A percentile compares a stretch with the other conserved stretches of the same genome.
phyloP scores from a whole-genome alignment of 2,113 vertebrate genomes.

The Paedocypris sp. region DNA sequence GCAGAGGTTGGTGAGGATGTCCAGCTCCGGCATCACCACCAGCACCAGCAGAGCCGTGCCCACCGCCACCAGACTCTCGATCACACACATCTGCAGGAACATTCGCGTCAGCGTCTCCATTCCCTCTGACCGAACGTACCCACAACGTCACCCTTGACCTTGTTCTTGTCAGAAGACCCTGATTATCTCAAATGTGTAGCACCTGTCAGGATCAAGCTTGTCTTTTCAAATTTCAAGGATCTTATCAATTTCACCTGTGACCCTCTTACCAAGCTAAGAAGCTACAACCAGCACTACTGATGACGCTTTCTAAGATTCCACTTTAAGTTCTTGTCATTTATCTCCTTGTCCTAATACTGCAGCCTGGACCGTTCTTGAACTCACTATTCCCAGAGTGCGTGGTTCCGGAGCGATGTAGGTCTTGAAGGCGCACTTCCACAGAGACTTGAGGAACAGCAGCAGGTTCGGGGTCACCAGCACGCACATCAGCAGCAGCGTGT shows the following conservation, averaged over 20 bases:
- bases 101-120: not conserved
- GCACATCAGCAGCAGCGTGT: slow-evolving; percentile 59
- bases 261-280: no score
- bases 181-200: no score
- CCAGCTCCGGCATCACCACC: slow-evolving; percentile 66
- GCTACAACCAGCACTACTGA: no score
- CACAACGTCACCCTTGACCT: no score
- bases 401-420: slow-evolving; percentile 52
- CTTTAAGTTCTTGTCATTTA: no score
- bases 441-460: slow-evolving; percentile 60
- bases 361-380: slow-evolving; percentile 26
- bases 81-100: slow-evolving; percentile 47
- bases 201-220: no score
- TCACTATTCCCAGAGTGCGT: slow-evolving; percentile 51
- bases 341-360: no score
- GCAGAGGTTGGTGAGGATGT: slow-evolving; percentile 64
- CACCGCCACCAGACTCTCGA: slow-evolving; percentile 58
- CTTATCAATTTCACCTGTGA: no score
- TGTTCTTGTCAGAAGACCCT: no score
- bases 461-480: slow-evolving; percentile 58
- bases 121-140: no score
- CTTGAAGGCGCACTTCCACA: slow-evolving; percentile 64
- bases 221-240: no score
- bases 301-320: no score
- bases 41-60: slow-evolving; percentile 60